phyloP scores from a whole-genome alignment of 2,113 vertebrate species.

The Myxocyprinus asiaticus region DNA sequence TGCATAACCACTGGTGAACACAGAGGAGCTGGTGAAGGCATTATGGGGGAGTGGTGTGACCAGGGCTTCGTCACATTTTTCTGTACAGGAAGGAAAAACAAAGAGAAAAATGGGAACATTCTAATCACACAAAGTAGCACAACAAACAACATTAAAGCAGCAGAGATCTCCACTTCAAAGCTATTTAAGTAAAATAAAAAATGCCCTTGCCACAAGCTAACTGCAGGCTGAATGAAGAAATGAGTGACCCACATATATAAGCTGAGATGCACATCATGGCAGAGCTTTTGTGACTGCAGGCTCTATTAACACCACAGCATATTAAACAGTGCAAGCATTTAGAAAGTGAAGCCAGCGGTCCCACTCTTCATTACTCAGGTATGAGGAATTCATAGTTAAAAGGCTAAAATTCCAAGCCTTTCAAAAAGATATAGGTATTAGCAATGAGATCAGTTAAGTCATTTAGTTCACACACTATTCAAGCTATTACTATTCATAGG shows the following conservation, averaged over 20 bases:
- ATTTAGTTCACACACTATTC: neutral
- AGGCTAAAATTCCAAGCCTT: neutral
- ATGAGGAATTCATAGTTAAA: constrained; percentile 7
- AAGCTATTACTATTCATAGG: too few relatives aligned
- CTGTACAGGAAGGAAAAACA: constrained; percentile 68
- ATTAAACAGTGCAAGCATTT: neutral
- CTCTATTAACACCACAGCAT: neutral
- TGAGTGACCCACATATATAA: constrained; percentile 13
- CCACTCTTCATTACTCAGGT: constrained; percentile 19
- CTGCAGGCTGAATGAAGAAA: neutral
- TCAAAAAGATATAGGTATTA: neutral
- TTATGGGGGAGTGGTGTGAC: constrained; percentile 82
- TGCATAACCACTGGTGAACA: constrained; percentile 86
- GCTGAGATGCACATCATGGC: neutral
- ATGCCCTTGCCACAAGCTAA: constrained; percentile 11
- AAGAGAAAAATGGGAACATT: constrained; percentile 22
- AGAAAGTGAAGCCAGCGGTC: constrained; percentile 6
- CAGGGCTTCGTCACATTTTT: constrained; percentile 93
- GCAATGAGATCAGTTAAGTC: too few relatives aligned
- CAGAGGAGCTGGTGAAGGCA: constrained; percentile 91
- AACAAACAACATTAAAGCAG: constrained; percentile 17
- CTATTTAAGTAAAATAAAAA: constrained; percentile 6
- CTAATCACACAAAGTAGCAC: constrained; percentile 1
- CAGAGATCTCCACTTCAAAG: constrained; percentile 10
- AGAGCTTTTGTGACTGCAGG: constrained; percentile 2